Base-by-base conservation (phyloP, 2,888 invertebrate species). In the Drosophila monieri region DNA sequence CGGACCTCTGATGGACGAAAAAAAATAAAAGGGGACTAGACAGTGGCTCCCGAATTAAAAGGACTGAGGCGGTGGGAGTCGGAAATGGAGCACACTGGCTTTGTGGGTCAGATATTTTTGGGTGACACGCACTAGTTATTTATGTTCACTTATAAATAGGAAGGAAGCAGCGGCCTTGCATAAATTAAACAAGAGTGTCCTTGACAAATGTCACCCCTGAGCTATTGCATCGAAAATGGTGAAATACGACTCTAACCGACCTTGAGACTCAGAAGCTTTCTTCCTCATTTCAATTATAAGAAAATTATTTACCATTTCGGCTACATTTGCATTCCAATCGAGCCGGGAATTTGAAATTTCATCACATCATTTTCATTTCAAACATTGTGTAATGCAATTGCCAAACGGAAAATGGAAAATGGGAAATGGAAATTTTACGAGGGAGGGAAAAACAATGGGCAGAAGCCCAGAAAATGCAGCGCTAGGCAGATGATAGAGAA, bases 91-190 rank as follows among this genome's bases (percentile, higher is more conserved):
- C 37, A 41, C 39, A 32, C 41, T 61, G 57, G 39, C 30, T 57
- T 61, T 64, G 27, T 64, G 37, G 62, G 62, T 61, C 62, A 64
- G 61, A 43, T 62, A 62, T 62, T 61, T 64, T 57, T n/a, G 60
- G 60, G n/a, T 47, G 60, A 57, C 60, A 61, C 57, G 60, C 57
- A 30, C 47, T 23, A 32, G 47, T 47, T 18, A 47, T 39, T 61
- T 47, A 57, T 27, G 23, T 39, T 15, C 23, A 46, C 8, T 25
- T 46, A 15, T 15, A 39, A 47, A 60, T 47, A 14, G 27, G n/a
- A 46, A 30, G 23, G 5, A 54, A 21, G 18, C 21, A 8, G 23
- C 47, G 47, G 23, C 57, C 39, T 23, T 32, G 47, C 41, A 48
- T 47, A 12, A 57, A 57, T 57, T 61, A 15, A 18, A 30, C 23